Percentiles rank a stretch among this genome's conserved stretches.
phyloP scores from a whole-genome alignment of 1,140 invertebrate genomes.

The Orussus abietinus region DNA sequence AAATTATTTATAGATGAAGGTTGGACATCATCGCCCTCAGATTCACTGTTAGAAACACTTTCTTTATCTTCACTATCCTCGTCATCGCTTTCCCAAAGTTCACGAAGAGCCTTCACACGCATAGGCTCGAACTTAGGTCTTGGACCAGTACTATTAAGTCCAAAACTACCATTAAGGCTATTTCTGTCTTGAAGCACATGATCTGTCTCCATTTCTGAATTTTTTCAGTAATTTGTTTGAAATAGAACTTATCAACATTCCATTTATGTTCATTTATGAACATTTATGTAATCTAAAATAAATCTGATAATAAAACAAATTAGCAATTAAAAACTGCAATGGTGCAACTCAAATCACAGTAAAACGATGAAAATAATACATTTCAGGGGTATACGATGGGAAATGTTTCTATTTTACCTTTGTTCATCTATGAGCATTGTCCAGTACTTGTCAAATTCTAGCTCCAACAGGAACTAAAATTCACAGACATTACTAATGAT shows the following conservation, averaged over 20 bases:
- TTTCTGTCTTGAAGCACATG: slow-evolving; percentile 18
- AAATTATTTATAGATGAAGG: slow-evolving; percentile 10
- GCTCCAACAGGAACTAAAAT: not conserved
- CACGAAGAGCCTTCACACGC: slow-evolving; percentile 29
- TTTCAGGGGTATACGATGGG: too few relatives aligned
- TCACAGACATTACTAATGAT: too few relatives aligned
- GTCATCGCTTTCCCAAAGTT: slow-evolving; percentile 28
- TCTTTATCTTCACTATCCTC: slow-evolving; percentile 28
- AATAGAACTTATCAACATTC: not conserved
- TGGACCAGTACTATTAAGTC: slow-evolving; percentile 13
- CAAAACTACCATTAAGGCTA: slow-evolving; percentile 15
- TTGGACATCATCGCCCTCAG: slow-evolving; percentile 21
- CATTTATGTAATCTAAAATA: too few relatives aligned
- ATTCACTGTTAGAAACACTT: slow-evolving; percentile 23
- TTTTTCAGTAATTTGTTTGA: slow-evolving; percentile 1
- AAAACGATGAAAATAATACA: too few relatives aligned
- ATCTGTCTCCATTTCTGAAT: slow-evolving; percentile 25
- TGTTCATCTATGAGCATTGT: not conserved
- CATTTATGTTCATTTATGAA: not conserved
- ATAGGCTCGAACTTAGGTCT: slow-evolving; percentile 34
- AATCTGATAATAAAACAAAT: too few relatives aligned
- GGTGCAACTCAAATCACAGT: too few relatives aligned
- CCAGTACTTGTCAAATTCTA: not conserved
- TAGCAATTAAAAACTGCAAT: too few relatives aligned
- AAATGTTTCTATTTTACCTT: too few relatives aligned